A percentile compares a stretch with the other conserved stretches of the same genome.
Evolutionary conservation across 1,140 invertebrate species (phyloP).

Genomic region (Chrysomallon squamiferum): DNA sequence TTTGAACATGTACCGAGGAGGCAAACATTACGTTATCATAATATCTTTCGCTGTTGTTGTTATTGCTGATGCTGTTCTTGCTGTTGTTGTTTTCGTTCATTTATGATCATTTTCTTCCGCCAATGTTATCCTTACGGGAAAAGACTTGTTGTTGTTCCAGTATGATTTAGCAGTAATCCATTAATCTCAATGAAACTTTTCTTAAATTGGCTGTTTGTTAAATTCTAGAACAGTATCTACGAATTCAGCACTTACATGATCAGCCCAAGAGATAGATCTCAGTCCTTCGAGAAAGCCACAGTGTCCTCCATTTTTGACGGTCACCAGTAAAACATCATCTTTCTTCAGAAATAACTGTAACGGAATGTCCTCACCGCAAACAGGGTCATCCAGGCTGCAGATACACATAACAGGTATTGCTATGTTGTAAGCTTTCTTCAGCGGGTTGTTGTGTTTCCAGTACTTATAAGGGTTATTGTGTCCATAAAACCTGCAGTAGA

Average conservation of each 20-base stretch:
- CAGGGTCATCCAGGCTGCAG: conserved; percentile 12
- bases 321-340: conserved; percentile 22
- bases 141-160: too few species aligned
- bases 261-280: conserved; percentile 1
- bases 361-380: conserved; percentile 7
- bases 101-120: too few species aligned
- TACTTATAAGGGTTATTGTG: conserved; percentile 16
- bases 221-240: conserved; percentile 12
- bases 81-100: too few species aligned
- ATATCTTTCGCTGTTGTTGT: too few species aligned
- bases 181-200: too few species aligned
- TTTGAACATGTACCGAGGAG: too few species aligned
- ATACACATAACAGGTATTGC: conserved; percentile 27
- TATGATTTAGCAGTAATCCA: too few species aligned
- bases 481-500: conserved; percentile 24
- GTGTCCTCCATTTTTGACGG: conserved; percentile 31
- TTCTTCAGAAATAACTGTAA: conserved; percentile 26
- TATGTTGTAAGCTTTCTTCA: conserved; percentile 30
- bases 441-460: conserved; percentile 37
- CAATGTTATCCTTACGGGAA: too few species aligned
- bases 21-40: too few species aligned
- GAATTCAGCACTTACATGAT: conserved; percentile 6
- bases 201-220: neutral
- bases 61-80: too few species aligned
- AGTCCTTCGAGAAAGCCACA: conserved; percentile 24